Evolutionary conservation across 2,888 invertebrate species (phyloP).

Genomic region (Drosophila neonasuta): DNA sequence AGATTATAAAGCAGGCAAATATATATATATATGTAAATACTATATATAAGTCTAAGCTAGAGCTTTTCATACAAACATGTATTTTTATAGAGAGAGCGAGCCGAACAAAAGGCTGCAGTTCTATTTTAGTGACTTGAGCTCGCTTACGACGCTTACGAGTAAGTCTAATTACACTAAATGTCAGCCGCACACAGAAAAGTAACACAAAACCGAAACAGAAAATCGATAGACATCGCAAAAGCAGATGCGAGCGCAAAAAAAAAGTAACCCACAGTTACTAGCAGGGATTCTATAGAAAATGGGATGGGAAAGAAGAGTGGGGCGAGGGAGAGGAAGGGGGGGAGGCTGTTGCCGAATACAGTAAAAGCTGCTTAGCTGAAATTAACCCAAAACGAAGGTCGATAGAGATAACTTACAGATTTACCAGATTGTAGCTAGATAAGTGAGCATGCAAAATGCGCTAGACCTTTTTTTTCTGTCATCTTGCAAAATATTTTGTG

Average conservation of each 20-base stretch:
- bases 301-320: not conserved
- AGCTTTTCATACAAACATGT: constrained; percentile 11
- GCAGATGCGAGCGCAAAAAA: constrained; percentile 32
- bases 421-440: constrained; percentile 6
- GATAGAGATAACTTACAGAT: constrained; percentile 14
- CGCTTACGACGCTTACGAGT: constrained; percentile 48
- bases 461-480: not conserved
- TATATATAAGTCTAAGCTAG: constrained; percentile 19
- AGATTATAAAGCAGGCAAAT: constrained; percentile 5
- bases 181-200: constrained; percentile 47
- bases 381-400: constrained; percentile 31
- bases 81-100: not conserved
- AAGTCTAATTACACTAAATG: constrained; percentile 63
- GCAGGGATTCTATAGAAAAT: constrained; percentile 28
- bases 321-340: not conserved
- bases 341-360: constrained; percentile 20
- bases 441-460: constrained; percentile 3
- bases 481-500: not conserved
- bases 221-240: constrained; percentile 61
- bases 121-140: constrained; percentile 57
- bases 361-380: constrained; percentile 46
- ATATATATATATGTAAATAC: not conserved
- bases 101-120: constrained; percentile 26
- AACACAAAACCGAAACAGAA: constrained; percentile 55
- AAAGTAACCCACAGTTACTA: constrained; percentile 28